These are phyloP conservation scores for Natrix natrix DNA, from an alignment of 2,797 vertebrate genomes.

Conservation along the genomic window DNA sequence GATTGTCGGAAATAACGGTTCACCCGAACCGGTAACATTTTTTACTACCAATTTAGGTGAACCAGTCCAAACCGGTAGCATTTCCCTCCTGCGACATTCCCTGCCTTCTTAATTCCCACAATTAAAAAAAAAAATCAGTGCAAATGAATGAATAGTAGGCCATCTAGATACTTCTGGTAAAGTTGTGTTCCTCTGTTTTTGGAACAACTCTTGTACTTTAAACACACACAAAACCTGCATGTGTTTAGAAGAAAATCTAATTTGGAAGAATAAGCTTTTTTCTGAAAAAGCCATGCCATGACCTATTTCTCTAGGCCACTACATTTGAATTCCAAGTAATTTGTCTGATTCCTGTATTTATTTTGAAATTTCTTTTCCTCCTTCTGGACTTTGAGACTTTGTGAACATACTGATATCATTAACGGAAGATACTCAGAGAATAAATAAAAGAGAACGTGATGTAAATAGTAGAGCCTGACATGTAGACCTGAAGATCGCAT, in stretches of 20 bases:
- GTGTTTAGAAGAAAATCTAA: background rate
- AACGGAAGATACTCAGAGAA: conserved; percentile 35
- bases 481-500: background rate
- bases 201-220: background rate
- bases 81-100: background rate
- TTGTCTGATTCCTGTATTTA: background rate
- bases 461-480: conserved; percentile 52
- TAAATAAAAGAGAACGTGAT: conserved; percentile 41
- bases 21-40: no score
- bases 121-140: background rate
- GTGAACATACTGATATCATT: conserved; percentile 40
- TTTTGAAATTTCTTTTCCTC: fast-evolving
- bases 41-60: no score
- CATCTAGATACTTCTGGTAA: background rate
- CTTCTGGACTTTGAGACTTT: conserved; percentile 45
- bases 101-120: background rate
- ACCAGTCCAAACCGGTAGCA: no score
- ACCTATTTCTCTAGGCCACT: background rate
- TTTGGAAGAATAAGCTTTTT: background rate
- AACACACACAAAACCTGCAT: no score
- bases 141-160: background rate
- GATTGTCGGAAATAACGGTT: no score
- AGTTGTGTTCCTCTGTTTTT: background rate
- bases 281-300: background rate
- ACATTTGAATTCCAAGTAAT: background rate